These are phyloP conservation scores for Lophius americanus DNA, from an alignment of 2,797 vertebrate genomes.

Conservation along the genomic window DNA sequence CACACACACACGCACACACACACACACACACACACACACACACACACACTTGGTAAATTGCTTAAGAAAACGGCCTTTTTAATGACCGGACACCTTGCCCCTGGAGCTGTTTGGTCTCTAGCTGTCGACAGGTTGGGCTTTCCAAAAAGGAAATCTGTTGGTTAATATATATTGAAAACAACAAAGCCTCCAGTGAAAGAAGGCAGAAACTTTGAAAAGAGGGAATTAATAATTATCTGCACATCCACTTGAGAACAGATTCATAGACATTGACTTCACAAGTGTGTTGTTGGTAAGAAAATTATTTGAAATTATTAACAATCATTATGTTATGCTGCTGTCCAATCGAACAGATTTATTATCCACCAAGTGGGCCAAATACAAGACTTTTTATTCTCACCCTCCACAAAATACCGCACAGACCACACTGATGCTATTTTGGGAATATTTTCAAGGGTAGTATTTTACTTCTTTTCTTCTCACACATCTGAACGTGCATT, in stretches of 20 bases:
- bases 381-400: constrained; percentile 40
- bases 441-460: constrained; percentile 65
- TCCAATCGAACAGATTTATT: constrained; percentile 25
- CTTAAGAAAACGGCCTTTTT: constrained; percentile 45
- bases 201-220: constrained; percentile 33
- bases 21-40: constrained; percentile 37
- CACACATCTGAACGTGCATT: constrained; percentile 66
- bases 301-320: constrained; percentile 33
- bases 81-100: constrained; percentile 39
- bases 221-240: constrained; percentile 42
- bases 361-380: constrained; percentile 26
- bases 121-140: constrained; percentile 43
- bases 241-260: constrained; percentile 34
- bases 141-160: constrained; percentile 33
- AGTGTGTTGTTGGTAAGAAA: constrained; percentile 24
- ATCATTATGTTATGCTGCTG: constrained; percentile 19
- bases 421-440: constrained; percentile 72
- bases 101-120: constrained; percentile 27
- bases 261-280: constrained; percentile 44
- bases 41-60: constrained; percentile 15
- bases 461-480: constrained; percentile 50
- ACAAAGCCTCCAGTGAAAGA: constrained; percentile 21
- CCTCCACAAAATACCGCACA: constrained; percentile 49
- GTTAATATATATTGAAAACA: constrained; percentile 21
- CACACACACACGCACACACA: no score